Conservation (phyloP, 1,140 invertebrate genomes). For the Heliconius himera region DNA sequence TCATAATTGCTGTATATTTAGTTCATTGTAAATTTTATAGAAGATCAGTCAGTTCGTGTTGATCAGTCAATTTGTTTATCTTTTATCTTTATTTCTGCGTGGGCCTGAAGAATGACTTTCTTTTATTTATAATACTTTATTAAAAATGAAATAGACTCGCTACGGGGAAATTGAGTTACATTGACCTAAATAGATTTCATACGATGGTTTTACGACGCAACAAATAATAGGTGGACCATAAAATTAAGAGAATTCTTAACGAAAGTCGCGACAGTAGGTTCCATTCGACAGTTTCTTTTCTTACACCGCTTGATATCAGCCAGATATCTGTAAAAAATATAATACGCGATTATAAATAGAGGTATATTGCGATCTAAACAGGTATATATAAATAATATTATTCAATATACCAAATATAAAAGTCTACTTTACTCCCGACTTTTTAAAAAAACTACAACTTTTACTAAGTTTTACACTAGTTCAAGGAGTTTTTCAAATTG, state of each 20-base stretch:
- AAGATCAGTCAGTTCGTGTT: not conserved
- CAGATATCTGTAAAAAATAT: no score
- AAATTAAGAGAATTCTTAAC: conserved; percentile 49
- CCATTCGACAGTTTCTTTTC: not conserved
- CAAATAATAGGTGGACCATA: conserved; percentile 51
- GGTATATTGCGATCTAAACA: no score
- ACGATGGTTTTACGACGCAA: conserved; percentile 47
- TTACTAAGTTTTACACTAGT: no score
- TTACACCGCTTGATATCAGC: not conserved
- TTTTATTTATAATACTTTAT: not conserved
- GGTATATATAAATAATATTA: no score
- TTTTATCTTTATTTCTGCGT: not conserved
- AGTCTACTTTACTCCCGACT: no score
- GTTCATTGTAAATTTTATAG: not conserved
- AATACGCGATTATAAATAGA: no score
- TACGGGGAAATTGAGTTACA: conserved; percentile 2
- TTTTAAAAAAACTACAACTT: no score
- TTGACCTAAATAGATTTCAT: conserved; percentile 37
- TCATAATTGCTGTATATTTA: not conserved
- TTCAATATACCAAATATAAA: no score
- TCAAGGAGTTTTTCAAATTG: no score
- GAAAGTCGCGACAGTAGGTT: conserved; percentile 26
- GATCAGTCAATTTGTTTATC: no score
- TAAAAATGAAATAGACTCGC: conserved; percentile 7
- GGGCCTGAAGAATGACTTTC: not conserved